A percentile compares a stretch with the other conserved stretches of the same genome.
phyloP scores from a whole-genome alignment of 2,113 vertebrate species.

The Ochotona curzoniae region DNA sequence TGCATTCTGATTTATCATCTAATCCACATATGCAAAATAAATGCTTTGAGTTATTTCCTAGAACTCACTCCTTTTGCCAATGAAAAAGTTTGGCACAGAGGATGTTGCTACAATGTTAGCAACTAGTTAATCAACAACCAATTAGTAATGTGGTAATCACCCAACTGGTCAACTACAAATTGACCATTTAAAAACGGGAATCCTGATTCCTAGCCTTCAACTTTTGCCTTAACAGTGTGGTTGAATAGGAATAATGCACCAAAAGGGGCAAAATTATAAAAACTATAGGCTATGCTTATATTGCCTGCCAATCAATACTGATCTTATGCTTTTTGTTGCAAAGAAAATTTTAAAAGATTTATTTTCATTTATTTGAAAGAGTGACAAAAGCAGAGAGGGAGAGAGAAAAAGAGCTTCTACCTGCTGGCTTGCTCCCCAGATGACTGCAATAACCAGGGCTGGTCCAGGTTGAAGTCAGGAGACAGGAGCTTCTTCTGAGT shows the following conservation, averaged over 20 bases:
- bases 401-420: too few relatives aligned
- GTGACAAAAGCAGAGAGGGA: too few relatives aligned
- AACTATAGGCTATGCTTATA: background rate
- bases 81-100: background rate
- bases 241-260: background rate
- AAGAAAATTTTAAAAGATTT: background rate
- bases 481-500: too few relatives aligned
- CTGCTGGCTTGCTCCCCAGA: too few relatives aligned
- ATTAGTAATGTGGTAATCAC: background rate
- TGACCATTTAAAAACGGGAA: background rate
- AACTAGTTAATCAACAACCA: background rate
- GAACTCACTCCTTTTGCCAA: background rate
- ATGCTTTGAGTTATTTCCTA: background rate
- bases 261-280: constrained; percentile 6
- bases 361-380: too few relatives aligned
- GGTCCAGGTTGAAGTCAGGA: too few relatives aligned
- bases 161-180: background rate
- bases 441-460: too few relatives aligned
- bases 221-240: background rate
- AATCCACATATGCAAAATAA: background rate
- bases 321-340: background rate
- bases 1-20: background rate
- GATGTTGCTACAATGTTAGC: background rate
- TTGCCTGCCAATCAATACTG: background rate
- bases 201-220: background rate